Evolutionary conservation across 2,888 invertebrate genomes (phyloP).

Genomic region (Rhagonycha lutea): DNA sequence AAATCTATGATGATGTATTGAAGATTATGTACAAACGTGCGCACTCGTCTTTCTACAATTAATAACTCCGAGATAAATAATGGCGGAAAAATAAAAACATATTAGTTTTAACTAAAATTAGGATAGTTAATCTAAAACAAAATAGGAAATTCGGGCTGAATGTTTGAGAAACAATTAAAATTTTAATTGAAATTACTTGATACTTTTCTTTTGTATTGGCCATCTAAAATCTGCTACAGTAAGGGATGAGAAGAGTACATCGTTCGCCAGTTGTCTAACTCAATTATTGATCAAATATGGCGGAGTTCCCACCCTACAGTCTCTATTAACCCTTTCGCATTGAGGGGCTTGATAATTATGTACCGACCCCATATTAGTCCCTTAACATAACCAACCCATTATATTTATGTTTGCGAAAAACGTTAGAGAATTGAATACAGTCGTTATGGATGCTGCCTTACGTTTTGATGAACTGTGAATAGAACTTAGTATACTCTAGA

Average conservation of each 20-base stretch:
- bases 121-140: neutral
- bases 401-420: slow-evolving; percentile 45
- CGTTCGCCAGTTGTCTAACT: slow-evolving; percentile 57
- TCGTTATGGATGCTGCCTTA: slow-evolving; percentile 18
- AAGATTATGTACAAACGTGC: slow-evolving; percentile 14
- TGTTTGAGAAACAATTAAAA: slow-evolving; percentile 12
- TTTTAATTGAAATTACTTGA: slow-evolving; percentile 10
- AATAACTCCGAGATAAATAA: slow-evolving; percentile 3
- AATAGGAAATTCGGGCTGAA: slow-evolving; percentile 6
- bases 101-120: neutral
- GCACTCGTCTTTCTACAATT: slow-evolving; percentile 8
- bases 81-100: neutral
- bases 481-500: neutral
- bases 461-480: slow-evolving; percentile 9
- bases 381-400: slow-evolving; percentile 53
- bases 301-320: slow-evolving; percentile 54
- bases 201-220: slow-evolving; percentile 23
- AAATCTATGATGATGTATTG: slow-evolving; percentile 22
- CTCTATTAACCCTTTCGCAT: slow-evolving; percentile 56
- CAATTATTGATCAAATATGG: slow-evolving; percentile 59
- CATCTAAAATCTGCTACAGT: slow-evolving; percentile 31
- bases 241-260: slow-evolving; percentile 51
- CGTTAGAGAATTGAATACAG: slow-evolving; percentile 28
- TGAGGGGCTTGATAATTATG: slow-evolving; percentile 55
- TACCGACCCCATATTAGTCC: slow-evolving; percentile 54